Conservation (phyloP, 2,888 invertebrate species). For the Pteria penguin region DNA sequence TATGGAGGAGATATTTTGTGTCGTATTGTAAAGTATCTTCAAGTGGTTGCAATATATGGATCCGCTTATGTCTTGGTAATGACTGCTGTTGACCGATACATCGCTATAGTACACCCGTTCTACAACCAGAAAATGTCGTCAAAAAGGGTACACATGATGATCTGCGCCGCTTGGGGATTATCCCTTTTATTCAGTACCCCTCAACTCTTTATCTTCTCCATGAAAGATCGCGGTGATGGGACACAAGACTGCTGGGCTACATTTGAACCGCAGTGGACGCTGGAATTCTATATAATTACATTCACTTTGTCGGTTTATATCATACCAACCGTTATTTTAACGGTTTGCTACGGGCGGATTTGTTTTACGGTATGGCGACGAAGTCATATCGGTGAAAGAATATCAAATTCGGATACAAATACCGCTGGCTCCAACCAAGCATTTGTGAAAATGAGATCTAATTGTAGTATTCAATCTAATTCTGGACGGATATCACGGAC, state of each 20-base stretch:
- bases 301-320: slow-evolving; percentile 77
- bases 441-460: background rate
- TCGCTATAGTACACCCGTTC: slow-evolving; percentile 83
- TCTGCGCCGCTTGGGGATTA: slow-evolving; percentile 78
- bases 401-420: slow-evolving; percentile 1
- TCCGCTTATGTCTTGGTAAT: slow-evolving; percentile 78
- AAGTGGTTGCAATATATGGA: slow-evolving; percentile 79
- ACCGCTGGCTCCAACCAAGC: background rate
- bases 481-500: slow-evolving; percentile 76
- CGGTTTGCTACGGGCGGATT: slow-evolving; percentile 75
- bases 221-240: slow-evolving; percentile 49
- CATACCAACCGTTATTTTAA: slow-evolving; percentile 56
- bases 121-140: slow-evolving; percentile 82
- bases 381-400: slow-evolving; percentile 38
- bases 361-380: slow-evolving; percentile 75
- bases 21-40: slow-evolving; percentile 84
- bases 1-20: slow-evolving; percentile 77
- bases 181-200: slow-evolving; percentile 83
- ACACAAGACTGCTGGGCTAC: slow-evolving; percentile 75
- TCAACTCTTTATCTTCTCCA: slow-evolving; percentile 81
- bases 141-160: slow-evolving; percentile 77
- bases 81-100: slow-evolving; percentile 79
- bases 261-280: slow-evolving; percentile 74
- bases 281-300: slow-evolving; percentile 77
- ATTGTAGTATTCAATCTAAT: background rate